These are phyloP conservation scores for Poecilia picta DNA, from an alignment of 2,797 vertebrate species.

Conservation along the genomic window DNA sequence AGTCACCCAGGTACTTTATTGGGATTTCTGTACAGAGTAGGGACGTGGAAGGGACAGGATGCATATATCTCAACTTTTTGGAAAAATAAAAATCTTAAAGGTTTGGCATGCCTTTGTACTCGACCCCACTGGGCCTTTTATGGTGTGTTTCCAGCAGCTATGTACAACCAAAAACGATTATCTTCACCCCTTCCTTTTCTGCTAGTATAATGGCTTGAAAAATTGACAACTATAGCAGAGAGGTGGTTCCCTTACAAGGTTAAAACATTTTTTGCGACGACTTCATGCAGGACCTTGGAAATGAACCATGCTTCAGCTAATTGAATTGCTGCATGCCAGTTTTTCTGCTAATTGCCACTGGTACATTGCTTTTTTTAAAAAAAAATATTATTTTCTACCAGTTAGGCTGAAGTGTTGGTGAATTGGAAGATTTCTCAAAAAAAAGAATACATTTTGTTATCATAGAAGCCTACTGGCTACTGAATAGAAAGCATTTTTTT, in stretches of 20 bases:
- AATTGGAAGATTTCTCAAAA: neutral
- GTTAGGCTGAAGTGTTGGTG: neutral
- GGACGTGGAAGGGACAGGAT: neutral
- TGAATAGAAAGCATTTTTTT: neutral
- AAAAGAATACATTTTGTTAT: neutral
- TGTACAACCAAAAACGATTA: neutral
- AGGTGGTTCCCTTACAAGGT: neutral
- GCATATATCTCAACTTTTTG: neutral
- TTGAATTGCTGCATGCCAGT: neutral
- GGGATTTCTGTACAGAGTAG: neutral
- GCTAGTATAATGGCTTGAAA: neutral
- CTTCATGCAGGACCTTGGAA: neutral
- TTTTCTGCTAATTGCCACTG: neutral
- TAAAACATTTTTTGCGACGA: neutral
- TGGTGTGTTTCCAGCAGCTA: neutral
- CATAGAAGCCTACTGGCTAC: neutral
- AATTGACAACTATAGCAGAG: neutral
- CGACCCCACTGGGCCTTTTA: neutral
- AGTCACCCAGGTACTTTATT: conserved; percentile 13
- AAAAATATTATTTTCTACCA: neutral
- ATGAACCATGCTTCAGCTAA: neutral
- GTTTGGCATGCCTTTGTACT: neutral
- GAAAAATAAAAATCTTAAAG: neutral
- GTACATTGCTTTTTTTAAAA: neutral
- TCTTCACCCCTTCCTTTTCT: neutral